A percentile compares a stretch with the other conserved stretches of the same genome.
Evolutionary conservation across 2,797 vertebrate genomes (phyloP).

Genomic region (Heterohyrax brucei): DNA sequence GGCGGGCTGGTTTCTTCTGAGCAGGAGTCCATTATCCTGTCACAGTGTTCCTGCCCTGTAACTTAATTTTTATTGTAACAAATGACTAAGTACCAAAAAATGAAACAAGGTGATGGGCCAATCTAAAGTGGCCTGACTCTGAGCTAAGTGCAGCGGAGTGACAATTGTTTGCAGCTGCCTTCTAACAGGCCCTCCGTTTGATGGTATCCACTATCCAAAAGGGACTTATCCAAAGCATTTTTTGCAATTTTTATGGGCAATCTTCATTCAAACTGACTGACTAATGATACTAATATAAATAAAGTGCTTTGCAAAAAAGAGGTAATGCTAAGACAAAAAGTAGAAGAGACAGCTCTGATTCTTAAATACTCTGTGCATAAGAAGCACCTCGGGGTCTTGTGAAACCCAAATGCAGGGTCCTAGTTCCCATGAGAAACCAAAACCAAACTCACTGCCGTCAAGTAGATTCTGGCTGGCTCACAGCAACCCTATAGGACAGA

Average conservation of each 20-base stretch:
- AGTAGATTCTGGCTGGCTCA: too few species aligned
- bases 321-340: background rate
- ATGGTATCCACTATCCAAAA: constrained; percentile 58
- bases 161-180: constrained; percentile 86
- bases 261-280: constrained; percentile 75
- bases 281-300: constrained; percentile 71
- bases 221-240: constrained; percentile 79
- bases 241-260: constrained; percentile 75
- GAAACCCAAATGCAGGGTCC: background rate
- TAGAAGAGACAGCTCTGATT: background rate
- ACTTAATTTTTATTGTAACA: constrained; percentile 89
- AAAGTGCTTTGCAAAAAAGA: constrained; percentile 71
- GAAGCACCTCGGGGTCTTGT: constrained; percentile 15
- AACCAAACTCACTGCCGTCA: too few species aligned
- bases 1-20: constrained; percentile 83
- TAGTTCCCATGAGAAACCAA: background rate
- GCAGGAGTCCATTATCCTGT: constrained; percentile 87
- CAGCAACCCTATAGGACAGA: too few species aligned
- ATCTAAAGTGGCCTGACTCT: constrained; percentile 74
- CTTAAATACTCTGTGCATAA: background rate
- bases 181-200: constrained; percentile 23
- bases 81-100: constrained; percentile 87
- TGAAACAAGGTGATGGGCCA: constrained; percentile 78
- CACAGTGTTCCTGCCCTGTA: constrained; percentile 83
- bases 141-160: constrained; percentile 72